Percentiles rank a stretch among this genome's conserved stretches.
Conservation (phyloP, 2,888 invertebrate genomes). For the Actias luna region DNA sequence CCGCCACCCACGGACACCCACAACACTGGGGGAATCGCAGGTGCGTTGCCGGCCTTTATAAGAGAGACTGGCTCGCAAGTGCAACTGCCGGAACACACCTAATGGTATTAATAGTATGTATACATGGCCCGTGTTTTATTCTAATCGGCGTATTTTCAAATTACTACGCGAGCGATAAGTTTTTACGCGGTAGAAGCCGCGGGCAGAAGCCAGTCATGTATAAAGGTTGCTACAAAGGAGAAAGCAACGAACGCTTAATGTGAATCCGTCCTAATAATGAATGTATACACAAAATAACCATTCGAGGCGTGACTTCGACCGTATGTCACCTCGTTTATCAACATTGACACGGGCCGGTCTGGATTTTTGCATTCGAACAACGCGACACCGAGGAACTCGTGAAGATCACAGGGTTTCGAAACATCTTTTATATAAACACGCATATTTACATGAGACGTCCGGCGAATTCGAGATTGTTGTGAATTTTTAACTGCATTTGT, state of each 20-base stretch:
- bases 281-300: slow-evolving; percentile 20
- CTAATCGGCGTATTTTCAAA: too few relatives aligned
- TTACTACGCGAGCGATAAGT: too few relatives aligned
- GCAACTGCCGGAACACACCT: too few relatives aligned
- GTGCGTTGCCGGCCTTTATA: too few relatives aligned
- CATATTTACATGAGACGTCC: slow-evolving; percentile 40
- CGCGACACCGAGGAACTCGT: slow-evolving; percentile 17
- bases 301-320: slow-evolving; percentile 17
- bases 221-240: too few relatives aligned
- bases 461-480: slow-evolving; percentile 44
- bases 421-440: slow-evolving; percentile 28
- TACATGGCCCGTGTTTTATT: too few relatives aligned
- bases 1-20: too few relatives aligned
- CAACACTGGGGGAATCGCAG: too few relatives aligned
- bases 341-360: slow-evolving; percentile 18
- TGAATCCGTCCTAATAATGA: slow-evolving; percentile 6
- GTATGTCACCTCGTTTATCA: slow-evolving; percentile 28
- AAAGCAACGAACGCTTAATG: background rate
- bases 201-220: too few relatives aligned
- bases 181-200: too few relatives aligned
- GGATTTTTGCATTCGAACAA: slow-evolving; percentile 45
- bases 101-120: too few relatives aligned
- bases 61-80: too few relatives aligned
- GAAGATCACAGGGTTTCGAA: slow-evolving; percentile 21
- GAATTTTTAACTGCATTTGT: slow-evolving; percentile 37